Evolutionary conservation across 2,113 vertebrate species (phyloP).

Genomic region (Nipponia nippon): DNA sequence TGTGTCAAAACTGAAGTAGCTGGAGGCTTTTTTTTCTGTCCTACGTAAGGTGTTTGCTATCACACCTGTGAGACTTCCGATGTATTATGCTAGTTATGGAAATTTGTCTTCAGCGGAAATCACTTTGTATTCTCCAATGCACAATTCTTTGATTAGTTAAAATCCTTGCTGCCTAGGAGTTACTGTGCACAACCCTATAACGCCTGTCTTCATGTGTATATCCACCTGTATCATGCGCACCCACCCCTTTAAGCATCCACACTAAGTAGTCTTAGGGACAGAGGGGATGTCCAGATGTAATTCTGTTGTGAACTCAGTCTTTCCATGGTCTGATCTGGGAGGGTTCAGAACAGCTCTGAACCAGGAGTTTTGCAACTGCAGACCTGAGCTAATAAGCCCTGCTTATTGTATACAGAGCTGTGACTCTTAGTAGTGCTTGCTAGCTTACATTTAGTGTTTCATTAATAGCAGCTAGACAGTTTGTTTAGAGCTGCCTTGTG

Average conservation of each 20-base stretch:
- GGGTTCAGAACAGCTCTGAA: not conserved
- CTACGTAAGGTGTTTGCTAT: not conserved
- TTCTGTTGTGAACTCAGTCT: not conserved
- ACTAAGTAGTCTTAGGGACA: not conserved
- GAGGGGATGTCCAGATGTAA: not conserved
- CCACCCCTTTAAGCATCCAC: not conserved
- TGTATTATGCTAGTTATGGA: not conserved
- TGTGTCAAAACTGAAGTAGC: not conserved
- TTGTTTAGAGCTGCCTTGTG: not conserved
- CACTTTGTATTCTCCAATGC: not conserved
- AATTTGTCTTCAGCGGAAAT: not conserved
- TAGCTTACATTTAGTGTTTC: not conserved
- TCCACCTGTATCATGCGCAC: not conserved
- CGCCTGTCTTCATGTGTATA: not conserved
- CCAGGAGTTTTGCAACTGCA: not conserved
- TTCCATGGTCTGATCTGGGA: not conserved
- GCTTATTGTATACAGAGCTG: not conserved
- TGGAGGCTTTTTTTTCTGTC: not conserved
- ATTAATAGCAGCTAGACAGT: not conserved
- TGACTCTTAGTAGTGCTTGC: not conserved
- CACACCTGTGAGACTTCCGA: not conserved
- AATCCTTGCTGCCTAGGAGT: not conserved
- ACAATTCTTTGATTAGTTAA: not conserved
- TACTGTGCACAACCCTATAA: not conserved
- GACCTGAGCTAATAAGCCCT: not conserved